Evolutionary conservation across 2,113 vertebrate genomes (phyloP).

Genomic region (Pavo muticus): DNA sequence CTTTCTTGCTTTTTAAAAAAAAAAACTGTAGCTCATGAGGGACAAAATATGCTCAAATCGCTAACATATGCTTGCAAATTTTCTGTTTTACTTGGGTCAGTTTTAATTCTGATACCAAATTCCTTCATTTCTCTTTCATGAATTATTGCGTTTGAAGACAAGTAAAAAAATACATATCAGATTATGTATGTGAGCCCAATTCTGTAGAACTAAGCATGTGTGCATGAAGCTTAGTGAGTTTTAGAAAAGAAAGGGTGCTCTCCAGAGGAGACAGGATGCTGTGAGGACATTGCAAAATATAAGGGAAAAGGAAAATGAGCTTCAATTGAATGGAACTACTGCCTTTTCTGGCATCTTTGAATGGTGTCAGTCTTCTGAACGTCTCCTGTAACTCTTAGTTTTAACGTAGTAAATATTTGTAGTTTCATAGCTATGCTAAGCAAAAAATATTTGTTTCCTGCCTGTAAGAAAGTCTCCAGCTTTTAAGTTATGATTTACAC

Average conservation of each 20-base stretch:
- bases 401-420: neutral
- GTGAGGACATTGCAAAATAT: neutral
- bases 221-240: neutral
- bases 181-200: neutral
- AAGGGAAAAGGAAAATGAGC: neutral
- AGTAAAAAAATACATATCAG: neutral
- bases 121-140: neutral
- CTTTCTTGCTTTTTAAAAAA: neutral
- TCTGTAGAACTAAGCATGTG: neutral
- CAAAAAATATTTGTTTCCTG: neutral
- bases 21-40: neutral
- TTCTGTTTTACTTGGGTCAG: neutral
- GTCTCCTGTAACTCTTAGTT: neutral
- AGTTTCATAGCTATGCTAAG: neutral
- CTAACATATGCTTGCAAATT: neutral
- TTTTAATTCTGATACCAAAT: neutral
- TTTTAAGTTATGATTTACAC: neutral
- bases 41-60: neutral
- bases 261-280: neutral
- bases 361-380: neutral
- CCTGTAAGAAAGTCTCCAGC: neutral
- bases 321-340: neutral
- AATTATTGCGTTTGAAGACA: neutral
- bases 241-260: neutral
- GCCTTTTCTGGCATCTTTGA: neutral